A percentile compares a stretch with the other conserved stretches of the same genome.
phyloP scores from a whole-genome alignment of 2,888 invertebrate genomes.

The Bimastos eiseni region DNA sequence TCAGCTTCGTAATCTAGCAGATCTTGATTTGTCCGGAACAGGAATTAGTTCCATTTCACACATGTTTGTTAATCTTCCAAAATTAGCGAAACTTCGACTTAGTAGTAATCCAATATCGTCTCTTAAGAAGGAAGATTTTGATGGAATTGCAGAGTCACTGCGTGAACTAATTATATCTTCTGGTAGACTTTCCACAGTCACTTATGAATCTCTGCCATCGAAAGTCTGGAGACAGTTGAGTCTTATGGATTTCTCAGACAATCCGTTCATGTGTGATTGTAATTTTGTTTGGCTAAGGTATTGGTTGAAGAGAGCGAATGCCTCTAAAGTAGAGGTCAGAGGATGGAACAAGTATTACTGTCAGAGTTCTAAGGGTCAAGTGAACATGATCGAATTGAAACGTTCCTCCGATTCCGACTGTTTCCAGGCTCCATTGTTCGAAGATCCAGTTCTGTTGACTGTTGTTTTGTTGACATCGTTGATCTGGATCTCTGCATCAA shows the following conservation, averaged over 20 bases:
- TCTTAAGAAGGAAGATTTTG: neutral
- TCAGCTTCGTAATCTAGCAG: neutral
- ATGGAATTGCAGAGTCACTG: neutral
- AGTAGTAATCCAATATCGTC: neutral
- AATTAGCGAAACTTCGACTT: neutral
- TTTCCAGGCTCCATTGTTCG: neutral
- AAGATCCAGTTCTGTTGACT: neutral
- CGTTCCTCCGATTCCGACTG: neutral
- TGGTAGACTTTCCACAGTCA: neutral
- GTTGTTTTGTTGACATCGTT: slow-evolving; percentile 33
- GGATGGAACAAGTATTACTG: neutral
- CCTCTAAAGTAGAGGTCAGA: neutral
- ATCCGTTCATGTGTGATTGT: slow-evolving; percentile 70
- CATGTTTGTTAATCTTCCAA: neutral
- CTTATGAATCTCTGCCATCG: neutral
- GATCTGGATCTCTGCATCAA: slow-evolving; percentile 24
- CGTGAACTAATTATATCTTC: neutral
- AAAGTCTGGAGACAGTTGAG: slow-evolving; percentile 18
- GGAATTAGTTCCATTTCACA: neutral
- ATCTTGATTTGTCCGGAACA: neutral
- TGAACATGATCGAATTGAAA: neutral
- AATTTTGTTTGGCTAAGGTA: slow-evolving; percentile 52
- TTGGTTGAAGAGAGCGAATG: slow-evolving; percentile 35
- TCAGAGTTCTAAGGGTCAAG: neutral
- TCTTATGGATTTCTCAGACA: slow-evolving; percentile 67